These are phyloP conservation scores for Tenthredo distinguenda DNA, from an alignment of 2,888 invertebrate species.

Conservation along the genomic window DNA sequence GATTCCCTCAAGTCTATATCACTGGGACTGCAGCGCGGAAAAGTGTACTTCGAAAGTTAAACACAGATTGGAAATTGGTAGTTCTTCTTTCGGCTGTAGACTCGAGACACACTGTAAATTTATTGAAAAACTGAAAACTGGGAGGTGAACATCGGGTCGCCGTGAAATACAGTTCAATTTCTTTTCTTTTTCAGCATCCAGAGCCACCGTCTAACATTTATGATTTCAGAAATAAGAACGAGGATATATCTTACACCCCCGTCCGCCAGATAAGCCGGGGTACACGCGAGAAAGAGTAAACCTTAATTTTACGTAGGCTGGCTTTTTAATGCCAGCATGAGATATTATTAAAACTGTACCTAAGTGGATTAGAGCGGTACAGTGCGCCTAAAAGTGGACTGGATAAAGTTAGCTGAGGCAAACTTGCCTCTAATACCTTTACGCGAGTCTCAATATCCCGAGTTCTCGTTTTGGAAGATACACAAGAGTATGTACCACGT, in stretches of 20 bases:
- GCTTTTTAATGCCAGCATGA: conserved; percentile 43
- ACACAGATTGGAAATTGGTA: conserved; percentile 70
- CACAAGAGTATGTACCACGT: background rate
- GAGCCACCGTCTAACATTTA: background rate
- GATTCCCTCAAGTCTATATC: conserved; percentile 50
- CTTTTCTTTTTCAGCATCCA: background rate
- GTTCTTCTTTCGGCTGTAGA: conserved; percentile 61
- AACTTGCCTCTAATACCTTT: conserved; percentile 36
- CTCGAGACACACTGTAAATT: conserved; percentile 22
- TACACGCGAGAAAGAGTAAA: background rate
- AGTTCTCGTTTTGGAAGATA: background rate
- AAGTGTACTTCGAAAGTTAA: conserved; percentile 70
- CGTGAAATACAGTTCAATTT: background rate
- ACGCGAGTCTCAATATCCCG: conserved; percentile 29
- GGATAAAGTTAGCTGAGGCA: conserved; percentile 48
- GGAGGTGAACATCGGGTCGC: conserved; percentile 49
- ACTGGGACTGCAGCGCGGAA: conserved; percentile 37
- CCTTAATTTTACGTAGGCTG: conserved; percentile 44
- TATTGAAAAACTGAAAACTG: conserved; percentile 44
- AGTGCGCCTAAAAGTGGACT: conserved; percentile 46
- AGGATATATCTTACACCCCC: background rate
- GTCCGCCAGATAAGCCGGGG: background rate
- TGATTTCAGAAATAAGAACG: background rate
- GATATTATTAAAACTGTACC: conserved; percentile 40
- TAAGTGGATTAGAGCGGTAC: conserved; percentile 51